Conservation (phyloP, 1,140 invertebrate genomes). For the Bombus waltoni region DNA sequence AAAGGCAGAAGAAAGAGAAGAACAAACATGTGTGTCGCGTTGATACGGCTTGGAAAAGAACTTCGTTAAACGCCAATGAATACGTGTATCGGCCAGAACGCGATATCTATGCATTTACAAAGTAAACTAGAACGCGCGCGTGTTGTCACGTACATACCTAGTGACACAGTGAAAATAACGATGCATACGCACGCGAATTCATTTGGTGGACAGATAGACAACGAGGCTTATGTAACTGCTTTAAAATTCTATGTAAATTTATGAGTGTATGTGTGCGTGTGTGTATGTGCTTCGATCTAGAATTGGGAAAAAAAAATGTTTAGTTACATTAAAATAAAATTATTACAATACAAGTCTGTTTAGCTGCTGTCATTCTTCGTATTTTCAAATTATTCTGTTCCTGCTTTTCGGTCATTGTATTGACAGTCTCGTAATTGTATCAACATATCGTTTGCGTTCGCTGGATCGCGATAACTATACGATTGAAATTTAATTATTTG, state of each 20-base stretch:
- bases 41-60: background rate
- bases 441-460: no score
- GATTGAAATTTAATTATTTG: no score
- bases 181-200: conserved; percentile 4
- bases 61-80: conserved; percentile 2
- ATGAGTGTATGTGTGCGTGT: no score
- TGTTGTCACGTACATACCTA: background rate
- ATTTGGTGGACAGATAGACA: background rate
- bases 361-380: background rate
- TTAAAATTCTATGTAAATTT: background rate
- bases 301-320: no score
- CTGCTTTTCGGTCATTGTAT: no score
- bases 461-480: no score
- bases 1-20: background rate
- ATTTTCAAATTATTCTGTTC: no score
- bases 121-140: conserved; percentile 20
- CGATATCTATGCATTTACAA: conserved; percentile 1
- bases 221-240: background rate
- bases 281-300: no score
- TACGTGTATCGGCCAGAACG: background rate
- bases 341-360: background rate
- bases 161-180: background rate
- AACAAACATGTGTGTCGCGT: background rate
- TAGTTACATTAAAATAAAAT: no score
- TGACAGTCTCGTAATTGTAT: no score